These are phyloP conservation scores for Caenorhabditis imperialis DNA, from an alignment of 2,888 invertebrate genomes.

Conservation along the genomic window DNA sequence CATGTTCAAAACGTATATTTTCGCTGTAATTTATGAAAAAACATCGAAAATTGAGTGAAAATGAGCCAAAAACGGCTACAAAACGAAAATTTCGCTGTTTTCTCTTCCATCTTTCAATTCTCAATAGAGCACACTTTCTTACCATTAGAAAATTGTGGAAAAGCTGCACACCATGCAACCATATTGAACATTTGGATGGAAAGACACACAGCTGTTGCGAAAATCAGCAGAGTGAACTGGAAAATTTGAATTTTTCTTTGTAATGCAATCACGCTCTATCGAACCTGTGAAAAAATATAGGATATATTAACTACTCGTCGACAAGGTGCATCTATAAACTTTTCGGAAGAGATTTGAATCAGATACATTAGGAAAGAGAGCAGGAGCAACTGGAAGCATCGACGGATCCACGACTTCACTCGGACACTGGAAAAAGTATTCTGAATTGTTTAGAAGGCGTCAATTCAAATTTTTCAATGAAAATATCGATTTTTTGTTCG, in stretches of 20 bases:
- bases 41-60: no score
- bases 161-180: slow-evolving; percentile 59
- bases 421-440: slow-evolving; percentile 53
- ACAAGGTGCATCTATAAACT: slow-evolving; percentile 81
- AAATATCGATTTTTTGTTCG: no score
- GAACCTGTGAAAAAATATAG: slow-evolving; percentile 85
- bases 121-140: slow-evolving; percentile 13
- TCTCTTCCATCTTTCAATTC: not conserved
- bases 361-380: slow-evolving; percentile 43
- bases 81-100: not conserved
- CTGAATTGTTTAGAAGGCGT: slow-evolving; percentile 6
- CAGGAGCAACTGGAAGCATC: slow-evolving; percentile 46
- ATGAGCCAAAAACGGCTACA: slow-evolving; percentile 8
- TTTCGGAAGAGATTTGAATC: slow-evolving; percentile 49
- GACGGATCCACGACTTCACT: slow-evolving; percentile 59
- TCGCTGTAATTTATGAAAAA: no score
- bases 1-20: no score
- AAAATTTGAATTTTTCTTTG: slow-evolving; percentile 13
- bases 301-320: slow-evolving; percentile 88
- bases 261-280: not conserved
- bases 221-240: slow-evolving; percentile 56
- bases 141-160: slow-evolving; percentile 64
- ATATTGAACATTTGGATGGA: slow-evolving; percentile 63
- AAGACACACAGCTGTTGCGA: slow-evolving; percentile 44
- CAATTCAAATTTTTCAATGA: no score